Base-by-base conservation (phyloP, 2,113 vertebrate genomes). In the Mus pahari region DNA sequence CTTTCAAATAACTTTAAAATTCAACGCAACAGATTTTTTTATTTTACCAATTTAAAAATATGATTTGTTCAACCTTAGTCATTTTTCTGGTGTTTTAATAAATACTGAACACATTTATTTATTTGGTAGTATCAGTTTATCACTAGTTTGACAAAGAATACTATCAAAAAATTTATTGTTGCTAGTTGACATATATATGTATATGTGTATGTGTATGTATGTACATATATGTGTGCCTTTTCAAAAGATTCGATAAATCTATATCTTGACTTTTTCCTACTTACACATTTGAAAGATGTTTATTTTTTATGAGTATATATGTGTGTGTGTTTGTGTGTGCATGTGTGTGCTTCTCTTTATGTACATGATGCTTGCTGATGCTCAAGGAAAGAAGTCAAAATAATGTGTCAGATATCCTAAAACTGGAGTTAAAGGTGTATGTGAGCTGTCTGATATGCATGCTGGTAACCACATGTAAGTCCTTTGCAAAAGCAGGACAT, bases 81-180 rank as follows among this genome's bases (percentile, higher is more conserved):
- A 84, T 19, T 83, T 45, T 86, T 92, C 20, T 73, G 7, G 84
- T 17, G 78, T 84, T 62, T 9, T 77, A 87, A 45, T 0, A 81
- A 90, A 2, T 86, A 89, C 87, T 28, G 71, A 48, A 28, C 12
- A 82, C 5, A 39, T 60, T 75, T 92, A 95, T 91, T 90, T 86
- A 75, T 79, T 73, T 94, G 66, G 74, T 86, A 20, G 92, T 92
- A 95, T 82, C 36, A 58, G 36, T 58, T 58, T 58, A 96, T 75
- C 10, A 91, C 3, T 39, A 22, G 70, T 6, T 5, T 92, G 91
- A 62, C 13, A 74, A 17, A n/a, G 24, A 92, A 48, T 83, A 58
- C 89, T 75, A 78, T 12, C 12, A 45, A 48, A 48, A 48, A 62
- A 58, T 87, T 87, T 1, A 7, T 75, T 89, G 53, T 53, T 83